phyloP scores from a whole-genome alignment of 1,140 invertebrate genomes.

The Vollenhovia emeryi region DNA sequence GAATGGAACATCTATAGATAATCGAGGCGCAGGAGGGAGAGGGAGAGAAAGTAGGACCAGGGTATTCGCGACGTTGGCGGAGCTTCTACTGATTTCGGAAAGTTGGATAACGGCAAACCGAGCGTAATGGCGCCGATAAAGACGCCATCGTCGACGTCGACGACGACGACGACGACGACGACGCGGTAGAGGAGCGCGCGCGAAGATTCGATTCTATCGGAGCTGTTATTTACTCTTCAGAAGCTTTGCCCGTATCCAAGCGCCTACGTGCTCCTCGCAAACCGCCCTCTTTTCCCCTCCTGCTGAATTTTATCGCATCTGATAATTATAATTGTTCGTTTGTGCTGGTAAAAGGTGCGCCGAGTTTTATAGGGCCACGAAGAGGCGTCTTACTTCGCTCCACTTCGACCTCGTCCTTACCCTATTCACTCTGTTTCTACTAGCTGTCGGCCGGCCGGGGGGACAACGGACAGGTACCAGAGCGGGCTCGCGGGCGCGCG shows the following conservation, averaged over 20 bases:
- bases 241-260: constrained; percentile 37
- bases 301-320: constrained; percentile 60
- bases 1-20: neutral
- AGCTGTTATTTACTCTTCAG: constrained; percentile 68
- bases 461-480: constrained; percentile 37
- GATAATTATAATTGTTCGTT: constrained; percentile 62
- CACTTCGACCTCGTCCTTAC: neutral
- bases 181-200: constrained; percentile 36
- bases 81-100: constrained; percentile 46
- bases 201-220: constrained; percentile 70
- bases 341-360: constrained; percentile 51
- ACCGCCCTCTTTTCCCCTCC: neutral
- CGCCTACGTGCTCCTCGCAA: neutral
- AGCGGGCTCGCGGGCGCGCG: neutral
- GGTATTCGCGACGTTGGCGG: neutral
- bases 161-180: constrained; percentile 2
- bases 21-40: neutral
- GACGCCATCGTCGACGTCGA: constrained; percentile 33
- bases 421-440: constrained; percentile 16
- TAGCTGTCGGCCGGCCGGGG: constrained; percentile 2
- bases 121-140: constrained; percentile 64
- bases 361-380: constrained; percentile 24
- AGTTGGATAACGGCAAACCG: constrained; percentile 63
- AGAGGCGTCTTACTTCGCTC: neutral
- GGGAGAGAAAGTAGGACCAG: neutral